Evolutionary conservation across 2,888 invertebrate species (phyloP), one percentile per base, ranked within the genome.

Genomic region (Sarcophaga subvicina): DNA sequence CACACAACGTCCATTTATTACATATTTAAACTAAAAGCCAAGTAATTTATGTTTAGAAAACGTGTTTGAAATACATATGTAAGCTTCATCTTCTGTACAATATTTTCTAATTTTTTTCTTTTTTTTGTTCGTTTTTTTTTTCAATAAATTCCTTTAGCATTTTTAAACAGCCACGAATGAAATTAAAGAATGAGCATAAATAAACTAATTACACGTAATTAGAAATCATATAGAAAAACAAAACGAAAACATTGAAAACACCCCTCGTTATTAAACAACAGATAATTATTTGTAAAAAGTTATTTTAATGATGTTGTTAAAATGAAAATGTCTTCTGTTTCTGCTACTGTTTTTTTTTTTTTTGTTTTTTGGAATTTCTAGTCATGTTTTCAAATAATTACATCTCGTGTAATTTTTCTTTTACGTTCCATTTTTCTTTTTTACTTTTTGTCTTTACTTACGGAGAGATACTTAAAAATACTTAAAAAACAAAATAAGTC

Each of bases 41-140:
- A 77, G 82, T 77, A 77, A 77, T 83, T 77, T 77, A 83, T 83
- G 82, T 67, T 83, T 62, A 22, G 47, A 77, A 77, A 77, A 83
- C 77, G 82, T 83, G 82, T 83, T 72, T 76, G 47, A 76, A 82
- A 77, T 82, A 77, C 47, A 54, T 54, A 54, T 5, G 54, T 54
- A 17, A 12, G 4, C 17, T 14, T 17, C 37, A 3, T 37, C 8
- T 37, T 8, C 37, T 37, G 8, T 54, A 54, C 54, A 54, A 54
- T 14, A 54, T 54, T 54, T 54, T 17, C 12, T 4, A 54, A 14
- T 54, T 54, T 54, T 14, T 1, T 2, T 8, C 3, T 49, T 49
- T 54, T 54, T 17, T 12, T 17, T 17, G 12, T 17, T 54, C 12
- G 4, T 54, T 49, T 76, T 77, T 54, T 54, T 64, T 75, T 69